Conservation (phyloP, 2,113 vertebrate species). For the Toxostoma redivivum region DNA sequence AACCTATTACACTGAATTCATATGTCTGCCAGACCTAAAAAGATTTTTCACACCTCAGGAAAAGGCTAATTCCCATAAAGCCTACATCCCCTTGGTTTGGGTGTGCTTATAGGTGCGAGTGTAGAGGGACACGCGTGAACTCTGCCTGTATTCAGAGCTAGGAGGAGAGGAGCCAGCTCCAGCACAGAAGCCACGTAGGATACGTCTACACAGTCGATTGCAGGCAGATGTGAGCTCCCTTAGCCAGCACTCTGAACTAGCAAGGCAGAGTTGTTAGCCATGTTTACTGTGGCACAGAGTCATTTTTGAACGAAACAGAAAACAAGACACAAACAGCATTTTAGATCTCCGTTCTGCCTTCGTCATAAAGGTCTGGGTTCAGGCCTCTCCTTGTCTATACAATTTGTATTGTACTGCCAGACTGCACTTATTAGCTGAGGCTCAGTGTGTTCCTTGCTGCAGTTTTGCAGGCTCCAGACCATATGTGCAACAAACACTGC, state of each 20-base stretch:
- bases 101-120: neutral
- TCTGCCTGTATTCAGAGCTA: rapidly evolving
- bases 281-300: slow-evolving; percentile 24
- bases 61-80: neutral
- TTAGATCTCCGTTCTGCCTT: neutral
- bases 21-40: neutral
- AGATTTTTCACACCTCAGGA: neutral
- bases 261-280: neutral
- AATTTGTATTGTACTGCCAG: neutral
- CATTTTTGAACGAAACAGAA: slow-evolving; percentile 10
- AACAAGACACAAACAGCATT: slow-evolving; percentile 1
- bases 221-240: slow-evolving; percentile 23
- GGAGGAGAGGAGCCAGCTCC: neutral
- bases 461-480: neutral
- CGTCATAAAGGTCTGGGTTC: neutral
- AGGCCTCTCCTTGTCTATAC: neutral
- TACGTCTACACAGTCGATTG: neutral
- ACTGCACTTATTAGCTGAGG: neutral
- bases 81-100: neutral
- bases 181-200: neutral
- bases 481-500: neutral
- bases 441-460: neutral
- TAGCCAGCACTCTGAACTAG: neutral
- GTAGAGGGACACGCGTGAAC: neutral
- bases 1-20: slow-evolving; percentile 15